A percentile compares a stretch with the other conserved stretches of the same genome.
Conservation (phyloP, 2,888 invertebrate species). For the Eretmocerus hayati region DNA sequence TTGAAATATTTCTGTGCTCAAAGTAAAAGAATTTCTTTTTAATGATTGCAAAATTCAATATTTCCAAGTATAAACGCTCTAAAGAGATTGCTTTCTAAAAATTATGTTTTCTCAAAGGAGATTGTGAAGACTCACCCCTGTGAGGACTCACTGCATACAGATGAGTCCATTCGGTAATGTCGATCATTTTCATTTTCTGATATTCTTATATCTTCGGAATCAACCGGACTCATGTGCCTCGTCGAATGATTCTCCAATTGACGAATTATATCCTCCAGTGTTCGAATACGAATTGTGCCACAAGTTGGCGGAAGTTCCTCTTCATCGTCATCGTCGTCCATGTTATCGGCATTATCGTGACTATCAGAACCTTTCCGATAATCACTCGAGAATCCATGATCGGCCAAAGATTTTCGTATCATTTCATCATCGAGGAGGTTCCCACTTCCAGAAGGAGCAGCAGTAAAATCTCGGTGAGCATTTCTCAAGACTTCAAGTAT, state of each 20-base stretch:
- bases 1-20: too few relatives aligned
- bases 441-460: conserved; percentile 58
- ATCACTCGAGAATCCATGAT: conserved; percentile 55
- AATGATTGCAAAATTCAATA: too few relatives aligned
- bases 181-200: conserved; percentile 86
- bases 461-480: conserved; percentile 63
- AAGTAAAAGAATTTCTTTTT: too few relatives aligned
- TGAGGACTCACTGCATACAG: conserved; percentile 65
- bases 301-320: conserved; percentile 73
- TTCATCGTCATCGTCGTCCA: conserved; percentile 54
- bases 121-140: conserved; percentile 56
- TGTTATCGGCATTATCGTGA: conserved; percentile 69
- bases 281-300: conserved; percentile 80
- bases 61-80: too few relatives aligned
- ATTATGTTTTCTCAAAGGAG: too few relatives aligned
- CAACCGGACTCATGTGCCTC: conserved; percentile 83
- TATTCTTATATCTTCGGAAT: conserved; percentile 82
- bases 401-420: conserved; percentile 61
- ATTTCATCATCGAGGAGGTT: conserved; percentile 63
- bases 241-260: conserved; percentile 82
- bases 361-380: conserved; percentile 56
- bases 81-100: too few relatives aligned
- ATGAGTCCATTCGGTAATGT: conserved; percentile 76
- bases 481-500: conserved; percentile 83
- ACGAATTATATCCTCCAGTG: conserved; percentile 82